Conservation (phyloP, 2,797 vertebrate species). For the Austrolebias charrua region DNA sequence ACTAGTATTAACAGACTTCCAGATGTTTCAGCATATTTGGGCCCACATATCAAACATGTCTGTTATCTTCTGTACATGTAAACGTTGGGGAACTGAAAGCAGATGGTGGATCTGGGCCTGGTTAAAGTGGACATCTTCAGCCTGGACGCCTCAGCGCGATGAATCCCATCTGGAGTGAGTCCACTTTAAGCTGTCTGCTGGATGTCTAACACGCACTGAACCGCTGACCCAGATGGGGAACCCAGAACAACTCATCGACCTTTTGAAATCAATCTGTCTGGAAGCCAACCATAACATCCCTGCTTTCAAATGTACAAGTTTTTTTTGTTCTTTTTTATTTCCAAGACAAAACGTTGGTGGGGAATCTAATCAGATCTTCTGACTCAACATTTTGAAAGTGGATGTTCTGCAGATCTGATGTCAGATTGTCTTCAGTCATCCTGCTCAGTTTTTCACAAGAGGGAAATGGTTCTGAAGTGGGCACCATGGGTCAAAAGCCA, state of each 20-base stretch:
- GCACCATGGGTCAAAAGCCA: constrained; percentile 29
- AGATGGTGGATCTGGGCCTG: constrained; percentile 29
- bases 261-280: constrained; percentile 44
- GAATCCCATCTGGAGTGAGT: constrained; percentile 60
- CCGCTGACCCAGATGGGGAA: constrained; percentile 24
- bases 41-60: neutral
- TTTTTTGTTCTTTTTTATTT: neutral
- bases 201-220: constrained; percentile 20
- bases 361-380: neutral
- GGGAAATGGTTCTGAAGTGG: constrained; percentile 33
- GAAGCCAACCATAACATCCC: constrained; percentile 33
- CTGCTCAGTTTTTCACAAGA: constrained; percentile 24
- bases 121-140: constrained; percentile 49
- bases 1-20: neutral
- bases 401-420: neutral
- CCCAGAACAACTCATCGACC: constrained; percentile 37
- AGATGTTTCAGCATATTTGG: neutral
- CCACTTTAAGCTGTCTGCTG: constrained; percentile 16
- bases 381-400: too few species aligned
- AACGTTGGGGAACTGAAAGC: constrained; percentile 26
- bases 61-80: neutral
- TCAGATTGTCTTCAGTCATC: too few species aligned
- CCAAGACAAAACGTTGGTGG: neutral
- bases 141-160: constrained; percentile 33
- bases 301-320: neutral